These are phyloP conservation scores for Drosophila mayaguana DNA, from an alignment of 2,888 invertebrate species.

Conservation along the genomic window DNA sequence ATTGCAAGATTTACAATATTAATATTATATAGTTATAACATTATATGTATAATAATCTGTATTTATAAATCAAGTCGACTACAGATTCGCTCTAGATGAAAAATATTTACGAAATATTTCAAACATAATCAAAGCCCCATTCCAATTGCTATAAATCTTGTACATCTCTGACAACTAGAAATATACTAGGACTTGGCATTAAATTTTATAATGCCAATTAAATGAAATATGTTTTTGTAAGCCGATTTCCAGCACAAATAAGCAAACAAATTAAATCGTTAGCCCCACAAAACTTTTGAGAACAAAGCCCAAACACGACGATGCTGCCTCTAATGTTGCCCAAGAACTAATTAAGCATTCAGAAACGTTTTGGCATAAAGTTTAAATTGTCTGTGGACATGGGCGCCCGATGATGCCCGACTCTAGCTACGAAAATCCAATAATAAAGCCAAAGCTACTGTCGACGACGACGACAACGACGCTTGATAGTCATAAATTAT, in stretches of 20 bases:
- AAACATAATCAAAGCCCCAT: background rate
- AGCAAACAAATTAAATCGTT: slow-evolving; percentile 73
- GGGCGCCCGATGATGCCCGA: slow-evolving; percentile 9
- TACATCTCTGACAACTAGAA: slow-evolving; percentile 10
- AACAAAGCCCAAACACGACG: slow-evolving; percentile 22
- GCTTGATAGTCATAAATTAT: slow-evolving; percentile 69
- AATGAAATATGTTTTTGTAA: slow-evolving; percentile 58
- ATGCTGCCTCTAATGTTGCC: slow-evolving; percentile 34
- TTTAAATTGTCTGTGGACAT: slow-evolving; percentile 65
- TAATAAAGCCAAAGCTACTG: slow-evolving; percentile 57
- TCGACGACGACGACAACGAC: slow-evolving; percentile 6
- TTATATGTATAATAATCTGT: no score
- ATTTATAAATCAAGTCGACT: background rate
- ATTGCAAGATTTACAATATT: background rate
- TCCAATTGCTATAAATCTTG: background rate
- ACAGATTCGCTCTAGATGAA: background rate
- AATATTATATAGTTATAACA: no score
- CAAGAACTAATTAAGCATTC: slow-evolving; percentile 78
- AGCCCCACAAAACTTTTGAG: slow-evolving; percentile 26
- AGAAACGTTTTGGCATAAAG: slow-evolving; percentile 74
- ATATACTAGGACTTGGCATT: slow-evolving; percentile 43
- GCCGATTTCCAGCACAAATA: slow-evolving; percentile 24
- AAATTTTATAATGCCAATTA: slow-evolving; percentile 56
- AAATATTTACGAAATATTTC: background rate
- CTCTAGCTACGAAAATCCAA: slow-evolving; percentile 52